Conservation (phyloP, 2,113 vertebrate species). For the Speoplatyrhinus poulsoni region DNA sequence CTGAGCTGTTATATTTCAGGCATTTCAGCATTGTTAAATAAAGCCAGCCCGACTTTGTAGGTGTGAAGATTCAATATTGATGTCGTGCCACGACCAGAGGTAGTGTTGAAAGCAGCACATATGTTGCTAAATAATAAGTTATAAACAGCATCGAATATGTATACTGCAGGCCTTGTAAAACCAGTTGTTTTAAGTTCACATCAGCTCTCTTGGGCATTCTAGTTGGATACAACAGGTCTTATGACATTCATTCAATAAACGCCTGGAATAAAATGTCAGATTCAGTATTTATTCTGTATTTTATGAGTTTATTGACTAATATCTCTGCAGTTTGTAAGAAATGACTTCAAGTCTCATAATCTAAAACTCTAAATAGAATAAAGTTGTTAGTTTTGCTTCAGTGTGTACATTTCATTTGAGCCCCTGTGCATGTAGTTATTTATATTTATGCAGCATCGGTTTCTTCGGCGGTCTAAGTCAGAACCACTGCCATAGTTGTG, state of each 20-base stretch:
- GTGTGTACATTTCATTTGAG: too few relatives aligned
- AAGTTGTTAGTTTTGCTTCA: too few relatives aligned
- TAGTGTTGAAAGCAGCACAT: slow-evolving; percentile 31
- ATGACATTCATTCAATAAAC: background rate
- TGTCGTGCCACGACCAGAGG: slow-evolving; percentile 45
- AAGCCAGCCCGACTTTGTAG: slow-evolving; percentile 33
- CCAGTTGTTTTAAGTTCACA: slow-evolving; percentile 50
- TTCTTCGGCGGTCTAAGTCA: too few relatives aligned
- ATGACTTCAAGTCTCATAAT: background rate
- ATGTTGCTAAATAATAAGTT: slow-evolving; percentile 66
- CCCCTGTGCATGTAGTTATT: too few relatives aligned
- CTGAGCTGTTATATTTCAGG: background rate
- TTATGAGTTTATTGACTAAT: too few relatives aligned
- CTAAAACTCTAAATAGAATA: background rate
- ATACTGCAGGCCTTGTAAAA: slow-evolving; percentile 44
- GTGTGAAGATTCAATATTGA: slow-evolving; percentile 57
- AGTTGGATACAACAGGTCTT: background rate
- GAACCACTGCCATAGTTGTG: background rate
- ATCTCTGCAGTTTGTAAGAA: background rate
- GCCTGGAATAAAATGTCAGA: background rate
- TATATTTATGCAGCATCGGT: too few relatives aligned
- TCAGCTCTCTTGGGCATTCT: slow-evolving; percentile 2
- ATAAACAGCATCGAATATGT: slow-evolving; percentile 51
- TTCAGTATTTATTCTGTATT: background rate
- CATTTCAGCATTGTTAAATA: slow-evolving; percentile 20